Percentiles rank a stretch among this genome's conserved stretches.
phyloP scores from a whole-genome alignment of 2,113 vertebrate species.

The Corvus hawaiiensis region DNA sequence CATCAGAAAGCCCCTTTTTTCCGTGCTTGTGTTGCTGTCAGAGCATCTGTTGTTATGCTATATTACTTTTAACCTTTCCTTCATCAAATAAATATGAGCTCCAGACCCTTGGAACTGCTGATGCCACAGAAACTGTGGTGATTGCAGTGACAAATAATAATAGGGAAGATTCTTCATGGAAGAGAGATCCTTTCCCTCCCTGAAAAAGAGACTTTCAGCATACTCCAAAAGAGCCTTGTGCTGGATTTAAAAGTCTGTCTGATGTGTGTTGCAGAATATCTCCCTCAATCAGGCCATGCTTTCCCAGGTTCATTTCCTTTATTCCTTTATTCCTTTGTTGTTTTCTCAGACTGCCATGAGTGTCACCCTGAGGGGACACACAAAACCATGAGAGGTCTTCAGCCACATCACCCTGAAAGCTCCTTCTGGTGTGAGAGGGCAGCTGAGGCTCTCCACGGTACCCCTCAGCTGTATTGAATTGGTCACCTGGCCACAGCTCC shows the following conservation, averaged over 20 bases:
- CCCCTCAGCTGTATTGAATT: not conserved
- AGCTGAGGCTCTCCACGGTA: not conserved
- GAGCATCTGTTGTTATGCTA: not conserved
- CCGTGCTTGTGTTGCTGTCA: not conserved
- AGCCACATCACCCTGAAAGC: not conserved
- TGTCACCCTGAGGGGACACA: not conserved
- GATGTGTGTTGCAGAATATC: not conserved
- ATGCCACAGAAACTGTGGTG: not conserved
- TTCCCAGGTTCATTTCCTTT: not conserved
- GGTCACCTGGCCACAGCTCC: not conserved
- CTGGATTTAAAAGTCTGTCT: not conserved
- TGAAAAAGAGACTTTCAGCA: not conserved
- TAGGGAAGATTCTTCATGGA: not conserved
- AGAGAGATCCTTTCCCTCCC: not conserved
- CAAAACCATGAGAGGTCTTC: not conserved
- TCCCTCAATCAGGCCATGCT: not conserved
- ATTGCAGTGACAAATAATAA: not conserved
- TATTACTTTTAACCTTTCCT: not conserved
- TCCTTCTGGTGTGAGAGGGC: not conserved
- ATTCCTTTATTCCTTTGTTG: not conserved
- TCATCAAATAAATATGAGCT: not conserved
- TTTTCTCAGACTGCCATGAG: not conserved
- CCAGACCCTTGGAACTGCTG: not conserved
- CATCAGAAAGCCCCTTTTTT: not conserved
- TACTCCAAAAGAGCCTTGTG: accelerated